Base-by-base conservation (phyloP, 1,140 invertebrate species). In the Thaumetopoea pityocampa region DNA sequence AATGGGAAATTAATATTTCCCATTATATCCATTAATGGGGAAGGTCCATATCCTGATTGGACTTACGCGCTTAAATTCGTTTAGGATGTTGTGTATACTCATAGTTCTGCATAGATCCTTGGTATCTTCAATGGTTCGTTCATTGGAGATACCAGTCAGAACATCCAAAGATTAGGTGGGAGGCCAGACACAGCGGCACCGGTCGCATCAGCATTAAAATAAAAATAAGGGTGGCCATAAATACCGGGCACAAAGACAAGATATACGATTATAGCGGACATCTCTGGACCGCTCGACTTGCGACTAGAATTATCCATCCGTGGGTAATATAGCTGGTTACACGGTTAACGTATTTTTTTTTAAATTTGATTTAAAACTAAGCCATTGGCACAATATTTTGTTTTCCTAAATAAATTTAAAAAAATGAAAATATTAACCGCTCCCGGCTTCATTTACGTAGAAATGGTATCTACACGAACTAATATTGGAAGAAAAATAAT, bases 121-220 rank as follows among this genome's bases (percentile, higher is more conserved):
- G 7, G 18, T 19, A n/a, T n/a, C n/a, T n/a, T n/a, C n/a, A n/a
- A n/a, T n/a, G n/a, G n/a, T n/a, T n/a, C n/a, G n/a, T n/a, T n/a
- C n/a, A n/a, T n/a, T n/a, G n/a, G n/a, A 38, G 15, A 19, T 23
- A 4, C 19, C 4, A 41, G 24, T 14, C 37, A 41, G 37, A 46
- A 38, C 50, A 51, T 44, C 51, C 53, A 54, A 53, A 67, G 58
- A 68, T 71, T 73, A 67, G 56, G 47, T 45, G 42, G 43, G 32
- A 27, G 52, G 37, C 71, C 55, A 83, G 79, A 83, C 79, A 62
- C 52, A 15, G 58, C 23, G 79, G 79, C 79, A 72, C 79, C 79
- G 68, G 41, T 50, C 51, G 72, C 72, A 83, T 83, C 79, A 83
- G 77, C 79, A 81, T 83, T 78, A 81, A 80, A 83, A 83, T 83